Evolutionary conservation across 1,140 invertebrate genomes (phyloP), one percentile per base, ranked within the genome.

Genomic region (Whitmania pigra): DNA sequence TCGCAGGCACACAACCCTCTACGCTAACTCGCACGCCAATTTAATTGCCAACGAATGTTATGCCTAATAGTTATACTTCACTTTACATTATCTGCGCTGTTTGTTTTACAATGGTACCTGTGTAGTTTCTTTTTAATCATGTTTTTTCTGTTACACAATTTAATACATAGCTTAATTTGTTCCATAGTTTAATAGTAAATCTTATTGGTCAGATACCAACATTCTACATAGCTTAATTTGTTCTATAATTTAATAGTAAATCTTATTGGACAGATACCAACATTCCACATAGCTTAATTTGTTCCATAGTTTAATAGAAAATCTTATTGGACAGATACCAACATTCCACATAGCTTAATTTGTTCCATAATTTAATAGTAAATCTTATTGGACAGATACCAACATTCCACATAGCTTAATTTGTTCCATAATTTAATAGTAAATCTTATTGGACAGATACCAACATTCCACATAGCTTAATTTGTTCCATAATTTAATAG

Each of bases 301-400:
- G 0, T 53, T 49, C 53, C n/a, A n/a, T n/a, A n/a, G n/a, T n/a
- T n/a, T n/a, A n/a, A n/a, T n/a, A n/a, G n/a, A n/a, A n/a, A n/a
- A n/a, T n/a, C n/a, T n/a, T n/a, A n/a, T 31, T 71, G 76, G 79
- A 55, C n/a, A 31, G 31, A 67, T 67, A 20, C 18, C 31, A 6
- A 53, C 29, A 7, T n/a, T 49, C 18, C 5, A 18, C 9, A 70
- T 1, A n/a, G n/a, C n/a, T n/a, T 15, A 25, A 55, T 27, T 67
- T 60, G 0, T 53, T 49, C 53, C n/a, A n/a, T n/a, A n/a, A n/a
- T n/a, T n/a, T n/a, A n/a, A n/a, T n/a, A n/a, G n/a, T n/a, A n/a
- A n/a, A n/a, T n/a, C n/a, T n/a, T n/a, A n/a, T 31, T 71, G 76
- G 79, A 55, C n/a, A 31, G 31, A 67, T 67, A 20, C 18, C 31